Evolutionary conservation across 35 echinoderm and acorn worm species (phyloP).

Genomic region (Ptychodera flava): DNA sequence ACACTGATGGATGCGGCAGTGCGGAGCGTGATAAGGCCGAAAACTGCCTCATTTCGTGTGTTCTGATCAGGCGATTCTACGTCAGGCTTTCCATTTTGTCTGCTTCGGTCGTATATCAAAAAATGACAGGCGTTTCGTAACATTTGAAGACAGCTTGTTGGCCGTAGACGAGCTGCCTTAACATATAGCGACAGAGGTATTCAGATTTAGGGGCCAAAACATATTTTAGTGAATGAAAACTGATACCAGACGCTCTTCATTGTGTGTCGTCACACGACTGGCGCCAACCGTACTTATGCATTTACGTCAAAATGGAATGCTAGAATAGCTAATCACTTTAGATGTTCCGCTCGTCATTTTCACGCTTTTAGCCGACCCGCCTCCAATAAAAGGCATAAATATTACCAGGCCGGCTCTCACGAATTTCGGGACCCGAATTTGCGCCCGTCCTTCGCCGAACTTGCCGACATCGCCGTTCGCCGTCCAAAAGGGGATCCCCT

Average conservation of each 20-base stretch:
- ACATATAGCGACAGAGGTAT: constrained; percentile 6
- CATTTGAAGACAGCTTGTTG: not conserved
- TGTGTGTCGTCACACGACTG: constrained; percentile 68
- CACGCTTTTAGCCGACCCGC: constrained; percentile 58
- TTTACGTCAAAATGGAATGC: constrained; percentile 74
- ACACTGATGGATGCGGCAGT: not conserved
- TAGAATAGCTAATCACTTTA: constrained; percentile 89
- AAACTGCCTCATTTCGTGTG: not conserved
- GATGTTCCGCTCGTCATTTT: constrained; percentile 58
- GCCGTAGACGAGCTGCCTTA: constrained; percentile 5
- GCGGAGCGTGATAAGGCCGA: not conserved
- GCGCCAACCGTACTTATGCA: constrained; percentile 93
- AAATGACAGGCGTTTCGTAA: not conserved
- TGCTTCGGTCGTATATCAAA: not conserved
- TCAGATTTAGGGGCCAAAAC: constrained; percentile 8
- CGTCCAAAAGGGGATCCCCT: not conserved
- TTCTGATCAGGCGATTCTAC: not conserved
- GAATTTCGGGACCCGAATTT: not conserved
- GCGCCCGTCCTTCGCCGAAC: not conserved
- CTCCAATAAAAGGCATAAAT: constrained; percentile 24
- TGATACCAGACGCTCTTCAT: constrained; percentile 65
- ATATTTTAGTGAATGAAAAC: constrained; percentile 58
- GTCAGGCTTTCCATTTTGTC: not conserved
- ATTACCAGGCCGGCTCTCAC: not conserved
- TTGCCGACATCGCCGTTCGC: not conserved